Evolutionary conservation across 2,113 vertebrate genomes (phyloP), one percentile per base, ranked within the genome.

Genomic region (Chaetodon trifascialis): DNA sequence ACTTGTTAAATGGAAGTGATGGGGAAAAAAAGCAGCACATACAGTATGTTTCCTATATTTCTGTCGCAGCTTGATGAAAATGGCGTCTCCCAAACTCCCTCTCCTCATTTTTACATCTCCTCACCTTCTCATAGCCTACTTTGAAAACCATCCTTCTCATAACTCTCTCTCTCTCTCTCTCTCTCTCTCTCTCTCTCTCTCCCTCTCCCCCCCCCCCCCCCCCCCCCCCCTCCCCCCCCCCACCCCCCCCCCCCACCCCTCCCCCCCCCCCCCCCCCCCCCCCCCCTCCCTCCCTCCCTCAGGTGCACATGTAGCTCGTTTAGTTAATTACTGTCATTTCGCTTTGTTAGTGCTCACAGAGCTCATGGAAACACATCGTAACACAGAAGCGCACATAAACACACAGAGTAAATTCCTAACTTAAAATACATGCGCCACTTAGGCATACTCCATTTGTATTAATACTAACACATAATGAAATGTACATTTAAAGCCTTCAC

Each of bases 311-410:
- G 84, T 63, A 90, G 87, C 84, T 92, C 73, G 51, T 91, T 92
- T 90, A 89, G 89, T 87, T 93, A 86, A 93, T 92, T 88, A 90
- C 84, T 83, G 84, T 93, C 88, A 93, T 88, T 91, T 92, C 59
- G 83, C 86, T 87, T 89, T 80, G 87, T 87, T 90, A 88, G 80
- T 72, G 79, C 73, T 80, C 11, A 72, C 87, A 59, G 69, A 63
- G 70, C 77, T 47, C 69, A 72, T 67, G 49, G 77, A 84, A 77
- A 83, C 64, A 59, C 51, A 11, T 6, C 0, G 10, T 30, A 52
- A 80, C 34, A 55, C 19, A n/a, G 60, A 64, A 15, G 15, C 55
- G 52, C 49, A 68, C 38, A 52, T 3, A 30, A 30, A 30, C 17
- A 58, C n/a, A 40, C 12, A 60, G 4, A 30, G 11, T 30, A 62